Evolutionary conservation across 2,797 vertebrate species (phyloP).

Genomic region (Calcarius lapponicus): DNA sequence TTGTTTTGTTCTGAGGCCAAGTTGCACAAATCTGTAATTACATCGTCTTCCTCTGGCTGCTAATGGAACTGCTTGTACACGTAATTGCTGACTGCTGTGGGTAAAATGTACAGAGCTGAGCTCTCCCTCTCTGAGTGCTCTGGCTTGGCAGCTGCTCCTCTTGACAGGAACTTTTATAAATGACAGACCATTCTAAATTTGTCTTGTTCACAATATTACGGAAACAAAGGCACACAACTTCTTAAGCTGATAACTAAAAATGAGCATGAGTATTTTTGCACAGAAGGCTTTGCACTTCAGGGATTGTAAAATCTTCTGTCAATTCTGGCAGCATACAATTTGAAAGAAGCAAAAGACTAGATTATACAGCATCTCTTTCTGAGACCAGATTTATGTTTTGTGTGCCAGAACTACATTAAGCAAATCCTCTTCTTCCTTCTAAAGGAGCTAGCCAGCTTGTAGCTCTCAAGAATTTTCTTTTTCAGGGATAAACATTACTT

Average conservation of each 20-base stretch:
- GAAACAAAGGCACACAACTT: slow-evolving; percentile 5
- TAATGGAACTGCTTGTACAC: background rate
- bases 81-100: background rate
- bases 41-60: background rate
- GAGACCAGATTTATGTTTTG: slow-evolving; percentile 49
- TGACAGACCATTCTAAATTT: slow-evolving; percentile 4
- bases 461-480: slow-evolving; percentile 34
- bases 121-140: background rate
- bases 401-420: slow-evolving; percentile 58
- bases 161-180: slow-evolving; percentile 9
- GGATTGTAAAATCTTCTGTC: slow-evolving; percentile 34
- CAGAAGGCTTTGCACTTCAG: slow-evolving; percentile 20
- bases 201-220: background rate
- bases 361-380: slow-evolving; percentile 12
- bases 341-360: slow-evolving; percentile 21
- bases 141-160: slow-evolving; percentile 22
- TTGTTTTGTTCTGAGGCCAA: slow-evolving; percentile 37
- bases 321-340: background rate
- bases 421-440: slow-evolving; percentile 65
- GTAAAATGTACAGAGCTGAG: background rate
- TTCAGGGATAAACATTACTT: slow-evolving; percentile 65
- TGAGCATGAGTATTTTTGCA: slow-evolving; percentile 21
- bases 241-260: slow-evolving; percentile 4
- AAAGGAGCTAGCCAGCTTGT: slow-evolving; percentile 14
- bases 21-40: background rate